Evolutionary conservation across 2,797 vertebrate species (phyloP), one percentile per base, ranked within the genome.

Genomic region (Crypturellus tataupa): DNA sequence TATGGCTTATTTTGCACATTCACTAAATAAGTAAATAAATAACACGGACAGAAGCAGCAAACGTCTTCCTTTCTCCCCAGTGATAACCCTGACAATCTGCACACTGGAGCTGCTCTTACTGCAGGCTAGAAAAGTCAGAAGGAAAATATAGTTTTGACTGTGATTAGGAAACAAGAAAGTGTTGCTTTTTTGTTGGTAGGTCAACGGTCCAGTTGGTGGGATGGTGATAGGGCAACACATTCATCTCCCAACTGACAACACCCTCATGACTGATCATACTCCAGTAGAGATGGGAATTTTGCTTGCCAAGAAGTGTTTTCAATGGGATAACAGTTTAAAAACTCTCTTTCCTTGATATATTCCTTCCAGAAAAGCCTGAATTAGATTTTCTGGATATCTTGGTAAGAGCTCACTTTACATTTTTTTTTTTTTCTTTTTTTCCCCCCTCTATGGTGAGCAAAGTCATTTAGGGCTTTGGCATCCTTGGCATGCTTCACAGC

Each of bases 1-100:
- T 87, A 64, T 62, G 85, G 87, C 37, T 89, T 42, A 27, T 85
- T 93, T 78, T 89, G 60, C 62, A 58, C 53, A 33, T 83, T 89
- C 94, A 80, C 51, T 90, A 46, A 87, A 85, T 35, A 40, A 62
- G 46, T 80, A 71, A 93, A 91, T 89, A 93, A 95, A 96, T 71
- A 91, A 75, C 37, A 39, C 29, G 82, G 69, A 82, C 23, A 35
- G 31, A 53, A 39, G n/a, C 46, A 72, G 35, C 27, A 68, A 29
- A 8, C n/a, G 14, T 70, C n/a, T 58, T 85, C 27, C 44, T 67
- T 0, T 47, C 42, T 94, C n/a, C 73, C 23, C 24, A 7, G 47
- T 68, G 84, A 82, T 71, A 82, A 73, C 25, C 47, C 15, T 67
- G 73, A 82, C 31, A 81, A 62, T 7, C 37, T 49, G 47, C 69